These are phyloP conservation scores for Python bivittatus DNA, from an alignment of 2,113 vertebrate species.

Conservation along the genomic window DNA sequence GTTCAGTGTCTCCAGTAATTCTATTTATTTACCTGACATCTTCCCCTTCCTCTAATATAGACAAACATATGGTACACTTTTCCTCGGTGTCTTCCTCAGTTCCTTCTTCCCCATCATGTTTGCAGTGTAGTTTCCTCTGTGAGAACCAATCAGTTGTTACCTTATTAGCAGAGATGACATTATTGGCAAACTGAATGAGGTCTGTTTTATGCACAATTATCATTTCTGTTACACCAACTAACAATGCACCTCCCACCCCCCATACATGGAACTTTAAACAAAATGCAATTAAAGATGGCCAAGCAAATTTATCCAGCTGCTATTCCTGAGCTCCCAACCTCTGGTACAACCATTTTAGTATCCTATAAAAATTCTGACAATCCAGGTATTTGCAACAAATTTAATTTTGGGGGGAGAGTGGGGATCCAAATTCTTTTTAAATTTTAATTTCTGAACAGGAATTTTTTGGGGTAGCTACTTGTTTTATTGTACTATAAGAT, in stretches of 20 bases:
- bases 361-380: neutral
- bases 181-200: conserved; percentile 83
- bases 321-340: neutral
- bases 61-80: conserved; percentile 99
- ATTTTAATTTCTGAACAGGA: neutral
- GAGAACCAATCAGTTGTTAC: conserved; percentile 87
- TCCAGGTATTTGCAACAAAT: no score
- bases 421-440: neutral
- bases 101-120: conserved; percentile 94
- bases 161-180: conserved; percentile 87
- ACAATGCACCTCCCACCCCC: neutral
- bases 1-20: neutral
- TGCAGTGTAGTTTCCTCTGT: conserved; percentile 99
- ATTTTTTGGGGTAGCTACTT: neutral
- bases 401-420: neutral
- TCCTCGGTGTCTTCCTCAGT: conserved; percentile 98
- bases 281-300: neutral
- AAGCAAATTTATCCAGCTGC: neutral
- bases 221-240: conserved; percentile 43
- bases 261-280: neutral
- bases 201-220: conserved; percentile 60
- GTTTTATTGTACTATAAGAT: neutral
- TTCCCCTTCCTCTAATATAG: conserved; percentile 98
- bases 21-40: conserved; percentile 90
- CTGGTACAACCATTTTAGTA: neutral